Base-by-base conservation (phyloP, 30 jellyfish, hydroid and myxozoan genomes). In the Aurelia aurita region DNA sequence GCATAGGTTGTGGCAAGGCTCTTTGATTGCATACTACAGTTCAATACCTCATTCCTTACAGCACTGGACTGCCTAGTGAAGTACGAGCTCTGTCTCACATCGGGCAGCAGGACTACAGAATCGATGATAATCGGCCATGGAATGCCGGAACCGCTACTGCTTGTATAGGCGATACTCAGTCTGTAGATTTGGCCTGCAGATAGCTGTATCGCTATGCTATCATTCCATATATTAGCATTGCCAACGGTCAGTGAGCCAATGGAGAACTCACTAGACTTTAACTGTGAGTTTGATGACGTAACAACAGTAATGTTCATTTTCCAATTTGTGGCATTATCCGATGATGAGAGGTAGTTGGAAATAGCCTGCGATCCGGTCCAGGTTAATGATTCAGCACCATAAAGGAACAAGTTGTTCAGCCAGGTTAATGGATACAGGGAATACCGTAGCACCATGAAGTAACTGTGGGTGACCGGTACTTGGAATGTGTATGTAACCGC, bases 111-210 rank as follows among this genome's bases (percentile, higher is more conserved):
- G 13, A 79, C 60, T 7, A 94, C 79, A 14, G 99, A 84, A 72
- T 94, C 99, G 31, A 94, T 19, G 31, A 94, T 27, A 8, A 94
- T 67, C 9, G 99, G 97, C 99, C 99, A 94, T 12, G 97, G 97
- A 19, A 13, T 63, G 25, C 99, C 99, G 58, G 73, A 79, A 44
- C 57, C 51, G 47, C 72, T 51, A 22, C 90, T 80, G 15, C 95
- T 11, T 19, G 28, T 73, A 58, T 94, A 94, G 18, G 72, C 53
- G 46, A 94, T 2, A 6, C 89, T 19, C 66, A 94, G 49, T 21
- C 91, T 78, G 88, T 94, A 94, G 15, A 22, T 60, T 31, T 15
- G 46, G 10, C 95, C 92, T 29, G 80, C 74, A 18, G n/a, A 4
- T 13, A 94, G 79, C 26, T 12, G 74, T 0, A 84, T 54, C 15